Percentiles rank a stretch among this genome's conserved stretches.
Evolutionary conservation across 2,888 invertebrate genomes (phyloP).

Genomic region (Dicranocentrus wangi): DNA sequence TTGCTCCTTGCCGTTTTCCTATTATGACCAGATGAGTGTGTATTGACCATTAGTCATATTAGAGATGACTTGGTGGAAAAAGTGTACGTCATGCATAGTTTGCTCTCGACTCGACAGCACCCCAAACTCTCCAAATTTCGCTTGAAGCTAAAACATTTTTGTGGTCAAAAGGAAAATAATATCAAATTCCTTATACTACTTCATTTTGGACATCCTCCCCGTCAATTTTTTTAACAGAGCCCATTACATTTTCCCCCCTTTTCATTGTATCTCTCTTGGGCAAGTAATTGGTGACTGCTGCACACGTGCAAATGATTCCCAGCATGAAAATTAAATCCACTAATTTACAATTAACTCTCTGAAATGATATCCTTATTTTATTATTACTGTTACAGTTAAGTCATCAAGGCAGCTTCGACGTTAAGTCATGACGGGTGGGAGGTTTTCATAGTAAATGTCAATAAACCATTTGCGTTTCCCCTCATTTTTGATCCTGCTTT

Average conservation of each 20-base stretch:
- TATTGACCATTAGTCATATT: slow-evolving; percentile 15
- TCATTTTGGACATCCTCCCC: not conserved
- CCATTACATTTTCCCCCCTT: too few species aligned
- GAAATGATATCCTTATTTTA: slow-evolving; percentile 55
- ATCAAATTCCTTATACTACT: too few species aligned
- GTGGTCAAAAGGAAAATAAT: not conserved
- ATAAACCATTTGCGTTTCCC: slow-evolving; percentile 3
- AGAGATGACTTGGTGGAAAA: not conserved
- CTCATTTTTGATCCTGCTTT: not conserved
- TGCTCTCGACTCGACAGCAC: too few species aligned
- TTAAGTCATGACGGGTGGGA: not conserved
- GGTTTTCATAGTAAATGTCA: slow-evolving; percentile 3
- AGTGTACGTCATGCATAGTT: slow-evolving; percentile 34
- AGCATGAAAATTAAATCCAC: slow-evolving; percentile 29
- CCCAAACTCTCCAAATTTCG: slow-evolving; percentile 27
- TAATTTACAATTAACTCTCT: slow-evolving; percentile 49
- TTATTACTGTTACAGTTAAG: slow-evolving; percentile 52
- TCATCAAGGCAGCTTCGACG: slow-evolving; percentile 25
- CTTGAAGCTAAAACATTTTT: slow-evolving; percentile 29
- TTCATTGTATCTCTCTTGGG: too few species aligned
- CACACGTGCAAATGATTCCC: slow-evolving; percentile 18
- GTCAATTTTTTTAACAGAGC: too few species aligned
- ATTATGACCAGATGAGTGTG: slow-evolving; percentile 3
- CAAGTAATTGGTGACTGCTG: too few species aligned
- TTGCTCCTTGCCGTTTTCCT: not conserved